Conservation (phyloP, 1,140 invertebrate genomes). For the Aphelinus certus region DNA sequence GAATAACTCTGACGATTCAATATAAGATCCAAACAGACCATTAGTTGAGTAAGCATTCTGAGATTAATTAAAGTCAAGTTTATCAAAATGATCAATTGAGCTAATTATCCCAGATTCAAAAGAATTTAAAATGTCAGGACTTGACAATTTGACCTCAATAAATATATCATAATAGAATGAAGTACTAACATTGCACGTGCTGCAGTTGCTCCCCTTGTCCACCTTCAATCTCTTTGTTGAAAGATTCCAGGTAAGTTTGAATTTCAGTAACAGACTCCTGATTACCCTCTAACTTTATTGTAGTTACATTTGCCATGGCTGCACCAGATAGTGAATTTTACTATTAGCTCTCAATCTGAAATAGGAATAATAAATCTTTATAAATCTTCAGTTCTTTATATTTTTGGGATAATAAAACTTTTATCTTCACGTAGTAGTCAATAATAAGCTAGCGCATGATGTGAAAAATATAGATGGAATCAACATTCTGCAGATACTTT, state of each 20-base stretch:
- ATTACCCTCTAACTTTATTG: slow-evolving; percentile 62
- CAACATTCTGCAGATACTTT: too few relatives aligned
- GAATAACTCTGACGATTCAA: background rate
- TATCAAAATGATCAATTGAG: background rate
- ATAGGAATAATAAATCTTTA: background rate
- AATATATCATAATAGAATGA: background rate
- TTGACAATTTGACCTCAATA: slow-evolving; percentile 32
- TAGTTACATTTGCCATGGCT: slow-evolving; percentile 61
- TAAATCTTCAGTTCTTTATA: too few relatives aligned
- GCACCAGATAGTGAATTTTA: slow-evolving; percentile 29
- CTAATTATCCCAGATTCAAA: background rate
- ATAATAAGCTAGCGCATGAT: too few relatives aligned
- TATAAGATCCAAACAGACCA: background rate
- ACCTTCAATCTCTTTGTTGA: slow-evolving; percentile 85
- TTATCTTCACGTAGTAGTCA: too few relatives aligned
- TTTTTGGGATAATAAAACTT: too few relatives aligned
- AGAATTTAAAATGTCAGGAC: background rate
- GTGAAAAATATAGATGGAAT: too few relatives aligned
- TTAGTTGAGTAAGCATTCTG: too few relatives aligned
- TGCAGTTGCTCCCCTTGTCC: slow-evolving; percentile 65
- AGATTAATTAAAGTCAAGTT: too few relatives aligned
- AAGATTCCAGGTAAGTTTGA: slow-evolving; percentile 84
- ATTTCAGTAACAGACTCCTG: slow-evolving; percentile 76
- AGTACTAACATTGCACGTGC: slow-evolving; percentile 66
- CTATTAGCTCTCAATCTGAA: background rate